Evolutionary conservation across 2,888 invertebrate genomes (phyloP), one percentile per base, ranked within the genome.

Genomic region (Allolobophora icterica): DNA sequence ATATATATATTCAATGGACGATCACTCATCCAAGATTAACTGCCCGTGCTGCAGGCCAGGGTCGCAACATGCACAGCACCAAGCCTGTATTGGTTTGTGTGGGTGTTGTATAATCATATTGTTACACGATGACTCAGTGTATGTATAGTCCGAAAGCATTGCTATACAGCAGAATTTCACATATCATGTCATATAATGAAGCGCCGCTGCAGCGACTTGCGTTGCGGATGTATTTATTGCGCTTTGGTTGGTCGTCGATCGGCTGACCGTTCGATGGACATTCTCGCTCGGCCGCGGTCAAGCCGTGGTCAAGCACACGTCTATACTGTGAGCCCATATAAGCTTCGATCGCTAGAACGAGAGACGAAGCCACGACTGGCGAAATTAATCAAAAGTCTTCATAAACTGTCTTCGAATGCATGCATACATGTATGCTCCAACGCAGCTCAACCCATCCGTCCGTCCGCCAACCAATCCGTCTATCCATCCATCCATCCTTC

Each of bases 321-420:
- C 71, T n/a, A n/a, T n/a, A 4, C 52, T 52, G n/a, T 71, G 71
- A 71, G 71, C n/a, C 71, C 71, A 71, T 71, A 71, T 71, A 71
- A 71, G 71, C 71, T 71, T 71, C 71, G 71, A 71, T 71, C 71
- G 71, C 30, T n/a, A 71, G 71, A 71, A n/a, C 71, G 30, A 71
- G 71, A 30, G 71, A 71, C n/a, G 71, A 71, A 71, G 71, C 71
- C 71, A 13, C 71, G 71, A 71, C 52, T n/a, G n/a, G 71, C 30
- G 71, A 71, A 71, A 71, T 71, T 71, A 71, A 71, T 71, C 71
- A 71, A 71, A 71, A 71, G 71, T 71, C 71, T 71, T 71, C 71
- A 71, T 71, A 71, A 71, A 71, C 71, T 71, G 71, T 71, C 71
- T 71, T n/a, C 71, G 71, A 71, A 71, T 71, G 30, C 71, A 71